Base-by-base conservation (phyloP, 2,888 invertebrate genomes). In the Noctua pronuba region DNA sequence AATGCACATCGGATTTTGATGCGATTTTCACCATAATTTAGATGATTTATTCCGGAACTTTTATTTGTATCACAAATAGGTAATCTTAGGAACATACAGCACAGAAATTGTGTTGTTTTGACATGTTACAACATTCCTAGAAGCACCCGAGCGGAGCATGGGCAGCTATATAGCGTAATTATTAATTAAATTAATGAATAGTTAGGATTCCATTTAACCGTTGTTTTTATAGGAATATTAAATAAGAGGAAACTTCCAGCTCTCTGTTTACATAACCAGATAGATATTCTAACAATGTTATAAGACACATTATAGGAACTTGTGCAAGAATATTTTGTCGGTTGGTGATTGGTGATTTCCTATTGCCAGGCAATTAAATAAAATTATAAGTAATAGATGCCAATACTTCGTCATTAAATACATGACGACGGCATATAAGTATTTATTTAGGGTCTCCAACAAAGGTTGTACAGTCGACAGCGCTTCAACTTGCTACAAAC, bases 171-270 rank as follows among this genome's bases (percentile, higher is more conserved):
- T 28, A 58, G 28, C 11, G 21, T 77, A 71, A 58, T 41, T 64
- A 66, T 67, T 44, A 60, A 52, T 71, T 62, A 21, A 31, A 55
- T 38, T 64, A 49, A 68, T 49, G 16, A 52, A 73, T 49, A n/a
- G 24, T 62, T 69, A 38, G 21, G 44, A 73, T 73, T 73, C 52
- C 28, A 78, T 24, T 66, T 28, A 38, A 38, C 18, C 52, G 24
- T 46, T 67, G 44, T 24, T 58, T 44, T 41, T 38, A 31, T 44
- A 44, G 28, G 44, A 67, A 72, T 72, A 44, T 21, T 44, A 49
- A 79, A 1, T 28, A 62, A 10, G 52, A 62, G 80, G 52, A 71
- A 80, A 67, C 55, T 55, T 67, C 67, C 44, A 62, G 38, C 4
- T 18, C n/a, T 60, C 7, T 35, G 28, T 66, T 52, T 66, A 65